Evolutionary conservation across 1,140 invertebrate genomes (phyloP).

Genomic region (Dreissena polymorpha): DNA sequence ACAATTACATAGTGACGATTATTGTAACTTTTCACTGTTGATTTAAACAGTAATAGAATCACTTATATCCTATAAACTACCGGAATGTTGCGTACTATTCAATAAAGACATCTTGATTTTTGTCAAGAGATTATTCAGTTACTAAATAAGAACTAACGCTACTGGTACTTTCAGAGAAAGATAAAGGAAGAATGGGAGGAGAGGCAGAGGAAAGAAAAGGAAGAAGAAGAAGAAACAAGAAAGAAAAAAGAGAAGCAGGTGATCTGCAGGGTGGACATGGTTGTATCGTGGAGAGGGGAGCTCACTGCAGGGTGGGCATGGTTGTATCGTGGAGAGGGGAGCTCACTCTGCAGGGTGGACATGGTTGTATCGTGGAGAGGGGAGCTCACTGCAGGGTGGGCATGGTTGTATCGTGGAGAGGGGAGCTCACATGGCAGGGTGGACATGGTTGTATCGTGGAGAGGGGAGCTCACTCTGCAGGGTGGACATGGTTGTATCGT

Average conservation of each 20-base stretch:
- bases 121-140: no score
- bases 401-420: not conserved
- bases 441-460: not conserved
- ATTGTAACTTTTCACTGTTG: no score
- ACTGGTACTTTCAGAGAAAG: constrained; percentile 69
- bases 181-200: constrained; percentile 77
- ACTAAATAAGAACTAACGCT: no score
- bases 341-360: not conserved
- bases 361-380: not conserved
- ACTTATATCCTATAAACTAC: no score
- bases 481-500: not conserved
- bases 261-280: constrained; percentile 17
- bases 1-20: no score
- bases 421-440: not conserved
- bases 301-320: not conserved
- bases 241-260: constrained; percentile 71
- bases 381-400: not conserved
- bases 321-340: not conserved
- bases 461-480: not conserved
- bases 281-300: not conserved
- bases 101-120: no score
- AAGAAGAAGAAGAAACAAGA: constrained; percentile 70
- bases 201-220: constrained; percentile 70
- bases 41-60: no score
- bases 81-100: no score